Conservation (phyloP, 2,113 vertebrate species). For the Lycaon pictus region DNA sequence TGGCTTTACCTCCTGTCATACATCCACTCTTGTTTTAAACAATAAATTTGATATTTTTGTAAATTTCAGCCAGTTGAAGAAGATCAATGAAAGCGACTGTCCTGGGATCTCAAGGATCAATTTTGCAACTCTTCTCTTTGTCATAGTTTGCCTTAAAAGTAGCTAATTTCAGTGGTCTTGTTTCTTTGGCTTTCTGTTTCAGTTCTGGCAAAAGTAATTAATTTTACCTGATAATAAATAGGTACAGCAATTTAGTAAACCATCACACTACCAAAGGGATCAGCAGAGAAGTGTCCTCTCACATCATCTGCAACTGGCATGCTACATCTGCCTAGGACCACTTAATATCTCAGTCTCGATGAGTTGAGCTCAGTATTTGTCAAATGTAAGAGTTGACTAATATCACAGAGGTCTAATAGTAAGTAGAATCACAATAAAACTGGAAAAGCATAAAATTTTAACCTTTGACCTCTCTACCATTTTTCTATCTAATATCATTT, state of each 20-base stretch:
- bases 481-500: not conserved
- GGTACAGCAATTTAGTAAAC: not conserved
- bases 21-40: not conserved
- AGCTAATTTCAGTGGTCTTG: not conserved
- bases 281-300: not conserved
- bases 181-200: slow-evolving; percentile 28
- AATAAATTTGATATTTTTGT: not conserved
- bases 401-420: not conserved
- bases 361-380: not conserved
- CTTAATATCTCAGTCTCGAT: not conserved
- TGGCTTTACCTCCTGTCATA: not conserved
- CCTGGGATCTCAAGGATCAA: not conserved
- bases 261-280: not conserved
- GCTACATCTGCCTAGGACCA: not conserved
- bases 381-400: not conserved
- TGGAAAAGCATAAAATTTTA: not conserved
- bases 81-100: not conserved
- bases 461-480: not conserved
- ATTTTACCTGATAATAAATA: not conserved
- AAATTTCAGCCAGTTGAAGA: not conserved
- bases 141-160: not conserved
- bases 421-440: not conserved
- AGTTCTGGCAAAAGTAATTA: not conserved
- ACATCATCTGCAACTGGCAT: not conserved
- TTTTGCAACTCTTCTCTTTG: not conserved